Evolutionary conservation across 2,888 invertebrate genomes (phyloP).

Genomic region (Cylindroiulus punctatus): DNA sequence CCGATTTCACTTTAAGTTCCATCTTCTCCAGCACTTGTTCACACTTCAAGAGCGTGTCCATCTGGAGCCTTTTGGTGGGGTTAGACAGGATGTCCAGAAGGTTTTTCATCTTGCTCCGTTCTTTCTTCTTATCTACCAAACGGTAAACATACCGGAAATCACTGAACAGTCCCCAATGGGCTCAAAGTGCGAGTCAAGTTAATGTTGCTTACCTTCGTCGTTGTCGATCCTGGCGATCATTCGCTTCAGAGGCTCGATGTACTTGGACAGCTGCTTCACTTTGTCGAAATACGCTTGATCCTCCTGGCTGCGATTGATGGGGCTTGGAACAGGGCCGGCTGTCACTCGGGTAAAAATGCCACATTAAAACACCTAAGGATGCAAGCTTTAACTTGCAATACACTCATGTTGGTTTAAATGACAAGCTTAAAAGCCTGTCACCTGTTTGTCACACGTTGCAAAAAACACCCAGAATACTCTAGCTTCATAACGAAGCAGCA

Average conservation of each 20-base stretch:
- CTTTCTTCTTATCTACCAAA: constrained; percentile 57
- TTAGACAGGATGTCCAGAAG: constrained; percentile 89
- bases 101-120: constrained; percentile 91
- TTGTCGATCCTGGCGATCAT: constrained; percentile 77
- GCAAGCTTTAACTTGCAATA: neutral
- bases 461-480: too few species aligned
- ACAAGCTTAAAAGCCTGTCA: too few species aligned
- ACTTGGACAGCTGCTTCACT: constrained; percentile 90
- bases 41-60: constrained; percentile 91
- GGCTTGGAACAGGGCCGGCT: constrained; percentile 60
- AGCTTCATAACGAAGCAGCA: too few species aligned
- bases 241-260: constrained; percentile 88
- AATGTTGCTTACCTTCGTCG: constrained; percentile 63
- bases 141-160: neutral
- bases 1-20: constrained; percentile 69
- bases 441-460: too few species aligned
- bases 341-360: constrained; percentile 1
- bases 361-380: neutral
- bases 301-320: constrained; percentile 69
- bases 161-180: neutral
- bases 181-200: neutral
- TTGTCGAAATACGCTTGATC: constrained; percentile 94
- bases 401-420: too few species aligned
- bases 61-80: constrained; percentile 85
- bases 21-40: constrained; percentile 91